Base-by-base conservation (phyloP, 2,888 invertebrate genomes). In the Tipula lateralis region DNA sequence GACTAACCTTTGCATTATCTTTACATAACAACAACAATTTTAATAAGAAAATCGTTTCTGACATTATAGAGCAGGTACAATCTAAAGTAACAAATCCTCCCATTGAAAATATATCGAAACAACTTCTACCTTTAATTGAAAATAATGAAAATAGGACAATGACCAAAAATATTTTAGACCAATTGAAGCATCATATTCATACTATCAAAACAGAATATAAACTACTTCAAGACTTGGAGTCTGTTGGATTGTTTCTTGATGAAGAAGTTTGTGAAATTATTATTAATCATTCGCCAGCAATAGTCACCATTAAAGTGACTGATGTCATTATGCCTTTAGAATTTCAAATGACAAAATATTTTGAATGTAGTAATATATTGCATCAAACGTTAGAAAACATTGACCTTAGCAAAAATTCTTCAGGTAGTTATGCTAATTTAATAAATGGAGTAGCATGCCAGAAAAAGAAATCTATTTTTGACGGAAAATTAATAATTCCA, bases 291-390 rank as follows among this genome's bases (percentile, higher is more conserved):
- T 29, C 84, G 12, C 86, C 85, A 12, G 84, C 36, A 2, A 83
- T 85, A 66, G 86, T 85, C 82, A 83, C 85, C 16, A 85, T 85
- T 84, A 85, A n/a, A n/a, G n/a, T n/a, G n/a, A n/a, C n/a, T n/a
- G n/a, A n/a, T n/a, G n/a, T n/a, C n/a, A n/a, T n/a, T n/a, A n/a
- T n/a, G n/a, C n/a, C n/a, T n/a, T n/a, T n/a, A n/a, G n/a, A n/a
- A n/a, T n/a, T n/a, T n/a, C n/a, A n/a, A n/a, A n/a, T n/a, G n/a
- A n/a, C n/a, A n/a, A n/a, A n/a, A n/a, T n/a, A n/a, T n/a, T n/a
- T 50, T 50, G 50, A 50, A 19, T 50, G 50, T 19, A 13, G 13
- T 0, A 19, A 50, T 50, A 50, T 50, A 12, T 50, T 50, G 19
- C 9, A 50, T 5, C 50, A 0, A 13, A 50, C 50, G 6, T 50